Conservation (phyloP, 2,797 vertebrate genomes). For the Microhierax caerulescens region DNA sequence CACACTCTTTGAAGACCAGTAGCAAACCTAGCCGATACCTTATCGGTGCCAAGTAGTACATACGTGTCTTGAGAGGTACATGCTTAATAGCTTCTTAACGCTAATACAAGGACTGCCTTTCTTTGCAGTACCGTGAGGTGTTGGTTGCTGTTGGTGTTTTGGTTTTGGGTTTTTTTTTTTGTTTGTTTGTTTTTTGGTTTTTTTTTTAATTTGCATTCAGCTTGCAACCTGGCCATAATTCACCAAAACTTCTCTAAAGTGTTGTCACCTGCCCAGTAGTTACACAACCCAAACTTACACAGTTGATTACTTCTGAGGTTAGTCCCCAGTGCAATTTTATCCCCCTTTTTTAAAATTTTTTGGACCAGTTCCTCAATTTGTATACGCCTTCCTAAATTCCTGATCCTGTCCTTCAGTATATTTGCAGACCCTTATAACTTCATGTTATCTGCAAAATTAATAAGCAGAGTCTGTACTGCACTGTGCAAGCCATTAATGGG, state of each 20-base stretch:
- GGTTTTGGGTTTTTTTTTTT: neutral
- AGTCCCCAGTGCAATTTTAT: neutral
- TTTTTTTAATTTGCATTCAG: neutral
- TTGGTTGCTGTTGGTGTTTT: neutral
- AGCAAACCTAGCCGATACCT: neutral
- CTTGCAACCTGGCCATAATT: neutral
- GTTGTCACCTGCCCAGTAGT: neutral
- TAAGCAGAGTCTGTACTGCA: neutral
- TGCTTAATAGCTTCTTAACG: neutral
- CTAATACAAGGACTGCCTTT: neutral
- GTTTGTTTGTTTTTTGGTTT: too few species aligned
- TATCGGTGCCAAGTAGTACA: neutral
- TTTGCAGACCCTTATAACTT: neutral
- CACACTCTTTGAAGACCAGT: neutral
- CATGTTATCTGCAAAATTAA: neutral
- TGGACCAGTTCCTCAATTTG: neutral
- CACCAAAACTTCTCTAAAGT: neutral
- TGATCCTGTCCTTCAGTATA: neutral
- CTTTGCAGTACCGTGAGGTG: neutral
- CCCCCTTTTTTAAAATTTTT: neutral
- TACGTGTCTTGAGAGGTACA: neutral
- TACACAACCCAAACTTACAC: fast-evolving
- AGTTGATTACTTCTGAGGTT: neutral
- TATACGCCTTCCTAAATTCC: neutral
- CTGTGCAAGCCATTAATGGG: conserved; percentile 24